Conservation (phyloP, 2,797 vertebrate genomes). For the Cossypha polioptera region DNA sequence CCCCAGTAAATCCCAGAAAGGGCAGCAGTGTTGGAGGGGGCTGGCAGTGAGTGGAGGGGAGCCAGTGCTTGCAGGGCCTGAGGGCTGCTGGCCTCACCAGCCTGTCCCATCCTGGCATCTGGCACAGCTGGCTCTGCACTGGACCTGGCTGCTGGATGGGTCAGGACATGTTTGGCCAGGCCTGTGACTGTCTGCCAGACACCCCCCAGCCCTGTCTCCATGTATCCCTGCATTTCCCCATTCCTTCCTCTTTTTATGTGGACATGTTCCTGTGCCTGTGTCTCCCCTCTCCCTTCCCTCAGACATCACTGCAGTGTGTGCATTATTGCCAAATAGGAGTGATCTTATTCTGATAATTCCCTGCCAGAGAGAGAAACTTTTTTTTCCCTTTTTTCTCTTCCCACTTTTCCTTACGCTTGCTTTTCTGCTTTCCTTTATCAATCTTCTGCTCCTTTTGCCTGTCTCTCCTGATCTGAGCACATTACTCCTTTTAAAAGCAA, state of each 20-base stretch:
- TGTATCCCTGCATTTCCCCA: neutral
- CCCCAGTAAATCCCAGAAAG: neutral
- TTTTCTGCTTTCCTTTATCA: neutral
- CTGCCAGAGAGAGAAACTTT: neutral
- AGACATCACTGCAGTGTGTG: neutral
- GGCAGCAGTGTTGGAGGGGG: neutral
- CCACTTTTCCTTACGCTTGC: neutral
- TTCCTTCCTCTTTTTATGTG: neutral
- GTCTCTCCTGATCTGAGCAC: neutral
- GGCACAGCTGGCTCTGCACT: neutral
- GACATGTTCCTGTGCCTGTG: neutral
- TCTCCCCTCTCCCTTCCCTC: neutral
- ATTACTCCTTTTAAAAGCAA: neutral
- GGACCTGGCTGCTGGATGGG: neutral
- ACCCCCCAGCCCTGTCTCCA: neutral
- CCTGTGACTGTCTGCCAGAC: neutral
- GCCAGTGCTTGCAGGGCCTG: accelerated
- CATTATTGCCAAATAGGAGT: neutral
- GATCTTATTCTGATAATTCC: neutral
- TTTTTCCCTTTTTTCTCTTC: neutral
- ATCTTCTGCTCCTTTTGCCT: neutral
- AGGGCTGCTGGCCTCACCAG: accelerated
- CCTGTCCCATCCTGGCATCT: neutral
- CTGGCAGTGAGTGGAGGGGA: accelerated
- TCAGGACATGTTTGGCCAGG: neutral